Evolutionary conservation across 35 echinoderm and acorn worm genomes (phyloP).

Genomic region (Strongylocentrotus purpuratus): DNA sequence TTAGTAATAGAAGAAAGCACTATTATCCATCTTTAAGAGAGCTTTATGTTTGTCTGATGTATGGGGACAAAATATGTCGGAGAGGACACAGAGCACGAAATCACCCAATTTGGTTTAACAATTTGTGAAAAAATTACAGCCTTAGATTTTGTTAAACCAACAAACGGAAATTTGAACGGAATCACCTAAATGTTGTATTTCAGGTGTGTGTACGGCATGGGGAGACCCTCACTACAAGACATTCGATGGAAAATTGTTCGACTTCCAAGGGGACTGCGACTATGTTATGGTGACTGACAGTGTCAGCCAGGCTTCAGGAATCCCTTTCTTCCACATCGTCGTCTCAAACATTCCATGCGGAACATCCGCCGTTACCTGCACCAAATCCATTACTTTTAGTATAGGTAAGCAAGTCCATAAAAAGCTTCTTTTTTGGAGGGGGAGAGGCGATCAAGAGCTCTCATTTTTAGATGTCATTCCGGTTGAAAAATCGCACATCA

Average conservation of each 20-base stretch:
- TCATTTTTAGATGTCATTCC: too few species aligned
- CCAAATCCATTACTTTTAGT: conserved; percentile 76
- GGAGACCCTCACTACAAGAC: conserved; percentile 91
- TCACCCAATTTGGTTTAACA: too few species aligned
- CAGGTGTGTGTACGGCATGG: conserved; percentile 78
- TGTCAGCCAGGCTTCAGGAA: conserved; percentile 48
- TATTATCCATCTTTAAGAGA: too few species aligned
- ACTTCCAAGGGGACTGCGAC: conserved; percentile 89
- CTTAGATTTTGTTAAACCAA: too few species aligned
- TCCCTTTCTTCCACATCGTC: conserved; percentile 64
- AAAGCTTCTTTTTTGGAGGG: background rate
- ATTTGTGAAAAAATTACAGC: too few species aligned
- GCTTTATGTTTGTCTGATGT: too few species aligned
- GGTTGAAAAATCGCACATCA: too few species aligned
- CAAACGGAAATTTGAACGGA: too few species aligned
- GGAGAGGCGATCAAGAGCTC: background rate
- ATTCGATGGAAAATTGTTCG: conserved; percentile 74
- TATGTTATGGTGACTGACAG: conserved; percentile 70
- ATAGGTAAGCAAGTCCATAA: conserved; percentile 56
- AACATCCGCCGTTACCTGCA: conserved; percentile 78
- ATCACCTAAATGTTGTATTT: too few species aligned
- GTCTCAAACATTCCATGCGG: conserved; percentile 84
- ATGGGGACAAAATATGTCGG: too few species aligned
- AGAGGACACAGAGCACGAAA: too few species aligned
- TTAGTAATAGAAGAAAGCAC: too few species aligned